Evolutionary conservation across 2,888 invertebrate genomes (phyloP).

Genomic region (Callosobruchus maculatus): DNA sequence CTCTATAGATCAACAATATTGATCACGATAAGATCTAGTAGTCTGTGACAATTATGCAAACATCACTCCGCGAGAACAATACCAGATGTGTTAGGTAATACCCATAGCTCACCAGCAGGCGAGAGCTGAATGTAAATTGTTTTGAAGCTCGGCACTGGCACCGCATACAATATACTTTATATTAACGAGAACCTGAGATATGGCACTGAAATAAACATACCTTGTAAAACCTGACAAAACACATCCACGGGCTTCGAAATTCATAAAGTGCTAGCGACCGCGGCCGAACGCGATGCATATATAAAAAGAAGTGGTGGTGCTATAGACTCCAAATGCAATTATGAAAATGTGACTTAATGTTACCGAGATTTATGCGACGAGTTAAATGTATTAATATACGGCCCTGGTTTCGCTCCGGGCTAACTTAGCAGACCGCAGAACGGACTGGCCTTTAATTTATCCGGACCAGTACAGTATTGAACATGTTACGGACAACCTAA

Average conservation of each 20-base stretch:
- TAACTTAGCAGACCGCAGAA: background rate
- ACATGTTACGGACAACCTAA: slow-evolving; percentile 24
- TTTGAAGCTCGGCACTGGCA: slow-evolving; percentile 2
- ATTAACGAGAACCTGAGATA: slow-evolving; percentile 18
- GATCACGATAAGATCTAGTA: background rate
- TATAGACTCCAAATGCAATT: slow-evolving; percentile 43
- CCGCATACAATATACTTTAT: slow-evolving; percentile 5
- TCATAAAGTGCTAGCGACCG: slow-evolving; percentile 9
- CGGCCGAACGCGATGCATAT: slow-evolving; percentile 5
- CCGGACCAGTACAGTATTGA: slow-evolving; percentile 20
- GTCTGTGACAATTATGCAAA: background rate
- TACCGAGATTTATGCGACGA: slow-evolving; percentile 47
- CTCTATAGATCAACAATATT: background rate
- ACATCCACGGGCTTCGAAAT: slow-evolving; percentile 27
- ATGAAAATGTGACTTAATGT: slow-evolving; percentile 51
- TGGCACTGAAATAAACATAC: slow-evolving; percentile 21
- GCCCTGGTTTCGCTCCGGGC: slow-evolving; percentile 23
- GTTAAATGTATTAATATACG: slow-evolving; percentile 51
- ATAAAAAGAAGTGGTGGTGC: slow-evolving; percentile 15
- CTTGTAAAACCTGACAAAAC: slow-evolving; percentile 35
- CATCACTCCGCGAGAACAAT: background rate
- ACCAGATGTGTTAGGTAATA: background rate
- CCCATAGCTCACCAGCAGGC: background rate
- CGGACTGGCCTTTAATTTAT: slow-evolving; percentile 20
- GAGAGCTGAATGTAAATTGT: slow-evolving; percentile 6